Evolutionary conservation across 2,113 vertebrate species (phyloP).

Genomic region (Nothoprocta perdicaria): DNA sequence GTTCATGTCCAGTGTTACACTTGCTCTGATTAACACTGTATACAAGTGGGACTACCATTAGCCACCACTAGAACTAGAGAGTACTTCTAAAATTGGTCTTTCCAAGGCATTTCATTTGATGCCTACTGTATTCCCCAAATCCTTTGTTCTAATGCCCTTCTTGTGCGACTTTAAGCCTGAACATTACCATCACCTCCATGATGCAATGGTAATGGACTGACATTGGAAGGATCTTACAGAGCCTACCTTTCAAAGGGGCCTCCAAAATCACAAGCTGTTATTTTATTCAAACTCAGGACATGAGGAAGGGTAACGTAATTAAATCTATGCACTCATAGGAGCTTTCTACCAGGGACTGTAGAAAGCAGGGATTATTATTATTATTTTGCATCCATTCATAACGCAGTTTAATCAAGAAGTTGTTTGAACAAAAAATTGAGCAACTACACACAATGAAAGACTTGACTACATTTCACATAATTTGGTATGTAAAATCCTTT

Average conservation of each 20-base stretch:
- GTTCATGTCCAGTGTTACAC: fast-evolving
- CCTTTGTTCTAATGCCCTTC: constrained; percentile 48
- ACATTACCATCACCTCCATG: neutral
- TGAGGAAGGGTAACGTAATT: neutral
- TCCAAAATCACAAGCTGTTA: constrained; percentile 22
- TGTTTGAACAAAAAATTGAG: constrained; percentile 30
- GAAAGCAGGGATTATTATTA: neutral
- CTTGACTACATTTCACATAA: neutral
- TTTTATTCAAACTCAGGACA: neutral
- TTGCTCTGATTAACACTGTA: neutral
- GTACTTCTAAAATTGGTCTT: neutral
- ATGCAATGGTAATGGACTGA: neutral
- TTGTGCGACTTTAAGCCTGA: neutral
- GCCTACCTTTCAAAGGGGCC: neutral
- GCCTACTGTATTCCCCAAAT: neutral
- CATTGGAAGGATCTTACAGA: neutral
- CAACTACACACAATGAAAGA: constrained; percentile 19
- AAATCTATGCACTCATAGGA: neutral
- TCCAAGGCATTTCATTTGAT: neutral
- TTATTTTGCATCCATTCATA: neutral
- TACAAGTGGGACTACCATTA: neutral
- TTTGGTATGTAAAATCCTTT: neutral
- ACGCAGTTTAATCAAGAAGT: constrained; percentile 26
- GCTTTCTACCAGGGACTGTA: neutral
- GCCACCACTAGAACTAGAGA: neutral